A percentile compares a stretch with the other conserved stretches of the same genome.
Conservation (phyloP, 2,888 invertebrate genomes). For the Aphidius colemani region DNA sequence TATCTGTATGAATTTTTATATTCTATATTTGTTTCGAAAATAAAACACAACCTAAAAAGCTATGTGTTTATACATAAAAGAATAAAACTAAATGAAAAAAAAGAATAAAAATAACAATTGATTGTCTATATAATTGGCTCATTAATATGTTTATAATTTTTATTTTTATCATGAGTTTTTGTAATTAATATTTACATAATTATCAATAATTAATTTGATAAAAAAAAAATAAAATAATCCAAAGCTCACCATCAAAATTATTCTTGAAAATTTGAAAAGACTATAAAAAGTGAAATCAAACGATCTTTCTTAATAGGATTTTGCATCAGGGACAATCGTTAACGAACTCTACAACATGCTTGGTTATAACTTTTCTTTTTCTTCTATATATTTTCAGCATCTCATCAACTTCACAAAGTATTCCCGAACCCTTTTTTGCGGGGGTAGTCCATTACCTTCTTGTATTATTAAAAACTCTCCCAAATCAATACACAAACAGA, state of each 20-base stretch:
- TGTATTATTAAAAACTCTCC: constrained; percentile 25
- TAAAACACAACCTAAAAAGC: too few relatives aligned
- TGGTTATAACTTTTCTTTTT: constrained; percentile 10
- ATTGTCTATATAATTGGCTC: too few relatives aligned
- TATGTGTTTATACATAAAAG: too few relatives aligned
- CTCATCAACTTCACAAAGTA: constrained; percentile 16
- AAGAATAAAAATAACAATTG: too few relatives aligned
- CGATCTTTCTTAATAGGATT: constrained; percentile 17
- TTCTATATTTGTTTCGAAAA: too few relatives aligned
- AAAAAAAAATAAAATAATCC: too few relatives aligned
- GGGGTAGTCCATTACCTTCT: constrained; percentile 28
- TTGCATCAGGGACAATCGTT: constrained; percentile 23
- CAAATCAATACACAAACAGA: constrained; percentile 1
- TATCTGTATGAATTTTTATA: not conserved
- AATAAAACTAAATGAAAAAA: too few relatives aligned
- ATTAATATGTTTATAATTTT: too few relatives aligned
- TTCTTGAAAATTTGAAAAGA: not conserved
- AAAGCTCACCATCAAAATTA: not conserved
- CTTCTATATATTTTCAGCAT: constrained; percentile 16
- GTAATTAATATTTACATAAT: too few relatives aligned
- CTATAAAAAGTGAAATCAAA: not conserved
- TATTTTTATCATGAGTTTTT: too few relatives aligned
- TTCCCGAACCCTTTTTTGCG: constrained; percentile 14
- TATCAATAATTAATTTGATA: too few relatives aligned
- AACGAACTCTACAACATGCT: constrained; percentile 27